Evolutionary conservation across 2,113 vertebrate genomes (phyloP).

Genomic region (Spea bombifrons): DNA sequence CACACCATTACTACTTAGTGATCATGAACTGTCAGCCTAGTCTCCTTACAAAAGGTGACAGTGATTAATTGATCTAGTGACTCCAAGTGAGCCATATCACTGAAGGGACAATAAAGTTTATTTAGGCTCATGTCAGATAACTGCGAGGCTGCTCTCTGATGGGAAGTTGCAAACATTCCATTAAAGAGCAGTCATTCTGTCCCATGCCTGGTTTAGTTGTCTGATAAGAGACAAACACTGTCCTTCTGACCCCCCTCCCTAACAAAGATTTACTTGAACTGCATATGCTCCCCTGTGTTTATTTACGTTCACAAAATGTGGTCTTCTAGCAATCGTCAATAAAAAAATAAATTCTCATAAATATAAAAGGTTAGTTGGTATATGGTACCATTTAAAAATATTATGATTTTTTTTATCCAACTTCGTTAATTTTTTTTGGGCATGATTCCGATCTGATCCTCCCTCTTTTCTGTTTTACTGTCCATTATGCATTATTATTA

Average conservation of each 20-base stretch:
- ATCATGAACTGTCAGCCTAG: conserved; percentile 75
- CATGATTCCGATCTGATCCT: no score
- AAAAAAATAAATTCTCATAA: no score
- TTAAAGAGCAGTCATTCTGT: conserved; percentile 25
- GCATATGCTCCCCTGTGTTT: neutral
- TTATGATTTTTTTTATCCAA: no score
- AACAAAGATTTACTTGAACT: neutral
- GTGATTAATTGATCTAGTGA: conserved; percentile 70
- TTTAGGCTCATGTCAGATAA: conserved; percentile 75
- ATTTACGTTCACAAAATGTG: neutral
- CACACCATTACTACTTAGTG: conserved; percentile 77
- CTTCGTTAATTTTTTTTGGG: no score
- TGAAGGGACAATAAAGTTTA: conserved; percentile 75
- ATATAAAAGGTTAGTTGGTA: no score
- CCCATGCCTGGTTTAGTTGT: conserved; percentile 22
- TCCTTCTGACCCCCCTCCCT: conserved; percentile 20
- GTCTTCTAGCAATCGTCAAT: no score
- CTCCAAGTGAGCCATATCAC: conserved; percentile 66
- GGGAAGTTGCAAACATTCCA: conserved; percentile 59
- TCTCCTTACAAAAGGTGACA: conserved; percentile 74
- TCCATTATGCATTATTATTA: no score
- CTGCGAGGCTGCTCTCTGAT: conserved; percentile 64
- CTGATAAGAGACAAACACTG: conserved; percentile 16
- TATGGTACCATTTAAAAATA: no score
- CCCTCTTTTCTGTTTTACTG: no score